phyloP scores from a whole-genome alignment of 2,888 invertebrate species.

The Aleiodes alternator region DNA sequence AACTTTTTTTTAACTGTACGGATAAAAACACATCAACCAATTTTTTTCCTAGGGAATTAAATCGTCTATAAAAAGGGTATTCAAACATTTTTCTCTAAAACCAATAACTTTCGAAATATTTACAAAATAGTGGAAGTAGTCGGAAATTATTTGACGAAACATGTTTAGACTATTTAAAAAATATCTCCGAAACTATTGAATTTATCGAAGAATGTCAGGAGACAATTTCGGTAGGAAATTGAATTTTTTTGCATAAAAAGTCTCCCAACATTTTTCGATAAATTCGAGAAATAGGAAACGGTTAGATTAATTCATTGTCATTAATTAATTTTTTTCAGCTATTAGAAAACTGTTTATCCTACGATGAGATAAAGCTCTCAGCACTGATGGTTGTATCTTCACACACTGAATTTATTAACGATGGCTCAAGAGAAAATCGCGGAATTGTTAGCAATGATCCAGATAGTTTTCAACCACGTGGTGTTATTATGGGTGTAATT shows the following conservation, averaged over 20 bases:
- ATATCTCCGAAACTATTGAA: no score
- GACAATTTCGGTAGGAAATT: no score
- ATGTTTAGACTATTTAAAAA: background rate
- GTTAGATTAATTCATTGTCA: background rate
- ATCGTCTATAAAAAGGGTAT: no score
- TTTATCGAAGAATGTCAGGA: no score
- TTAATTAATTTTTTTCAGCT: constrained; percentile 59
- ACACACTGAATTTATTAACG: constrained; percentile 79
- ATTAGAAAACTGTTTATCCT: constrained; percentile 79
- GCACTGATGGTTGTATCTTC: constrained; percentile 80
- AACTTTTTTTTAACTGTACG: no score
- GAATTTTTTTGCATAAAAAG: no score
- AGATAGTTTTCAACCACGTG: constrained; percentile 74
- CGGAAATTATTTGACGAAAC: no score
- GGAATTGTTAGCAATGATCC: constrained; percentile 76
- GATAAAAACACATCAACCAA: no score
- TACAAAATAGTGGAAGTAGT: background rate
- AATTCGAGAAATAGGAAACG: background rate
- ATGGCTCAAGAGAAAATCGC: constrained; percentile 77
- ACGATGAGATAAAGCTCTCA: constrained; percentile 81
- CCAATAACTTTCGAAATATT: no score
- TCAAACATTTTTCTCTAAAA: no score
- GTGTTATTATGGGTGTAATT: constrained; percentile 76
- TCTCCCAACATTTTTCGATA: no score
- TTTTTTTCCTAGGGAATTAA: background rate